Evolutionary conservation across 2,797 vertebrate genomes (phyloP).

Genomic region (Tenualosa thibaudeaui): DNA sequence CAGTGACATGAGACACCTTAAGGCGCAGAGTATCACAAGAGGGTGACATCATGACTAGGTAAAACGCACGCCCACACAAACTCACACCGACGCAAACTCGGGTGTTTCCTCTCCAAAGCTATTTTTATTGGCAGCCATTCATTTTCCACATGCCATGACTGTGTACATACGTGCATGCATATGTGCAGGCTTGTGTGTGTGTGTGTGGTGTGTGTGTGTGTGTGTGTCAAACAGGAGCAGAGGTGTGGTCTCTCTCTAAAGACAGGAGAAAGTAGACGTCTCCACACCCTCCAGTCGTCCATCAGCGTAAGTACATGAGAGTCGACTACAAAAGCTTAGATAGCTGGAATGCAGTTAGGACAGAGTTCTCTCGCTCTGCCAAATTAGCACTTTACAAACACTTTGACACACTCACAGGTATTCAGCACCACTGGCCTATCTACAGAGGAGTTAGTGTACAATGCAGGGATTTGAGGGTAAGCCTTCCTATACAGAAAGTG

Average conservation of each 20-base stretch:
- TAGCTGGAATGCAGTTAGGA: background rate
- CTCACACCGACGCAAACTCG: background rate
- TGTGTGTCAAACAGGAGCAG: slow-evolving; percentile 31
- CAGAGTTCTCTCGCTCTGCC: background rate
- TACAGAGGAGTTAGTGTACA: too few relatives aligned
- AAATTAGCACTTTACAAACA: too few relatives aligned
- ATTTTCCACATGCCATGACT: background rate
- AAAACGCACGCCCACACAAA: background rate
- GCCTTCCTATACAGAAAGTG: too few relatives aligned
- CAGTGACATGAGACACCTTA: background rate
- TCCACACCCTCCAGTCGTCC: background rate
- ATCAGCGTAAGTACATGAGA: background rate
- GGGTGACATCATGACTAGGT: background rate
- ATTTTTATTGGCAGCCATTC: slow-evolving; percentile 7
- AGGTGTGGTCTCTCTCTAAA: slow-evolving; percentile 56
- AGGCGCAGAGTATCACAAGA: background rate
- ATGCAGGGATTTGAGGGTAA: too few relatives aligned
- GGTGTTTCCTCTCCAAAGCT: background rate
- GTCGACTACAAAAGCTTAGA: background rate
- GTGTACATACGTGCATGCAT: background rate
- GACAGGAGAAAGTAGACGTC: slow-evolving; percentile 26
- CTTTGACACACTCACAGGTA: too few relatives aligned
- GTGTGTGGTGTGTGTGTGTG: background rate
- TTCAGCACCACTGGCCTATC: too few relatives aligned
- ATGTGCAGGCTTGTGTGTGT: background rate